A percentile compares a stretch with the other conserved stretches of the same genome.
phyloP scores from a whole-genome alignment of 2,113 vertebrate species.

The Clarias batrachus region DNA sequence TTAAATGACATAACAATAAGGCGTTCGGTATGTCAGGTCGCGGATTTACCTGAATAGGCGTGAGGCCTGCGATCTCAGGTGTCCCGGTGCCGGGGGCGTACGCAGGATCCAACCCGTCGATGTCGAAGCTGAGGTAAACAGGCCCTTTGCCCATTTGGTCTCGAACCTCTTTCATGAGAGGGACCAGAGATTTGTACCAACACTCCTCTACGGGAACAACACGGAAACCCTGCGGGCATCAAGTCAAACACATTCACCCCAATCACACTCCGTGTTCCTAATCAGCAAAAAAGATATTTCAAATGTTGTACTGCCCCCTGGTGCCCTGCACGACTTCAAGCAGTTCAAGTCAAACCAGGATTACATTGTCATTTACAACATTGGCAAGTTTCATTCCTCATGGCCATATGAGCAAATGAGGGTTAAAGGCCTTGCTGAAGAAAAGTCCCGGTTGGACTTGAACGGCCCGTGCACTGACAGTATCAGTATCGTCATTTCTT shows the following conservation, averaged over 20 bases:
- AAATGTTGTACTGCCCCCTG: background rate
- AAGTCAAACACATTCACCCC: background rate
- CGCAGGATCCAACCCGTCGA: slow-evolving; percentile 86
- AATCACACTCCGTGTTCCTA: background rate
- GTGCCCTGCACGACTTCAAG: background rate
- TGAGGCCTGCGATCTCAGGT: slow-evolving; percentile 89
- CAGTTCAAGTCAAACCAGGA: too few species aligned
- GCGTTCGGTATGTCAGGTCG: background rate
- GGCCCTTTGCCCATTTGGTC: slow-evolving; percentile 81
- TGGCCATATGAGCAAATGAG: too few species aligned
- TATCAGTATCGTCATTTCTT: background rate
- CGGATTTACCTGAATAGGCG: slow-evolving; percentile 81
- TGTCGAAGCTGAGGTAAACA: slow-evolving; percentile 90
- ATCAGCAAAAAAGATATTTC: background rate
- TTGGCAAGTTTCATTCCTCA: too few species aligned
- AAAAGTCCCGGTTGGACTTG: too few species aligned
- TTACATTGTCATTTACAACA: too few species aligned
- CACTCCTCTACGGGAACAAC: slow-evolving; percentile 85
- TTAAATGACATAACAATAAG: too few species aligned
- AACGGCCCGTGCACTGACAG: too few species aligned
- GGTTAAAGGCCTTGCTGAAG: too few species aligned
- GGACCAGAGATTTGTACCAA: slow-evolving; percentile 86
- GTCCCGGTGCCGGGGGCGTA: slow-evolving; percentile 92
- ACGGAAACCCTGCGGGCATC: slow-evolving; percentile 80
- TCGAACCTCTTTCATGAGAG: slow-evolving; percentile 86